phyloP scores from a whole-genome alignment of 1,140 invertebrate genomes.

The Drosophila persimilis region DNA sequence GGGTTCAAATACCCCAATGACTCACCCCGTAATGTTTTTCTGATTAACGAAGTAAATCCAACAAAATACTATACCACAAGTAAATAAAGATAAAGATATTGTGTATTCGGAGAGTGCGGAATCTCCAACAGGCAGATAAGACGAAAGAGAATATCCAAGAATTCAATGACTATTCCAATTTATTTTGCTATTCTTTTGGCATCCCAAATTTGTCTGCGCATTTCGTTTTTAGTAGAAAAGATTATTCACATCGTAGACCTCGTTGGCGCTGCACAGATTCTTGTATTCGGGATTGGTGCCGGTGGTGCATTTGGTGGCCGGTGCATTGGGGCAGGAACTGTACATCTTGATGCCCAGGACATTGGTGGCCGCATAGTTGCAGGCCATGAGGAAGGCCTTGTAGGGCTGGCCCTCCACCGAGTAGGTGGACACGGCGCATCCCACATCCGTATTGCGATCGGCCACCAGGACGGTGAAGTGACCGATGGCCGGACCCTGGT shows the following conservation, averaged over 20 bases:
- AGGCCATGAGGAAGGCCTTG: constrained; percentile 63
- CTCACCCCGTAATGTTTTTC: no score
- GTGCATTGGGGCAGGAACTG: constrained; percentile 34
- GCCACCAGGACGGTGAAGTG: constrained; percentile 75
- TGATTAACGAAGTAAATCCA: no score
- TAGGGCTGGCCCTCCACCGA: constrained; percentile 33
- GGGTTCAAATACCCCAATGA: no score
- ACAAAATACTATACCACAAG: no score
- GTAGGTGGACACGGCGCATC: constrained; percentile 67
- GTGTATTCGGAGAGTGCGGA: no score
- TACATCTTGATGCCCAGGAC: constrained; percentile 64
- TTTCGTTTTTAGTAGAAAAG: constrained; percentile 35
- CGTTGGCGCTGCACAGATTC: constrained; percentile 58
- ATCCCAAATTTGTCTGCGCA: no score
- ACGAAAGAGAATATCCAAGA: no score
- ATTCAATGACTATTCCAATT: no score
- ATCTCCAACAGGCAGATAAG: no score
- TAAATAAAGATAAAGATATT: no score
- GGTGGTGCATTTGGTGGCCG: constrained; percentile 62
- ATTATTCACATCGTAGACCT: constrained; percentile 71
- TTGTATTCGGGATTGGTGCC: constrained; percentile 61
- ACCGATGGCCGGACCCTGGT: constrained; percentile 61
- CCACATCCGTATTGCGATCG: constrained; percentile 66
- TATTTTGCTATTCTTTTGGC: no score
- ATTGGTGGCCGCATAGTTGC: constrained; percentile 74